Evolutionary conservation across 1,140 invertebrate genomes (phyloP).

Genomic region (Aphaenogaster floridana): DNA sequence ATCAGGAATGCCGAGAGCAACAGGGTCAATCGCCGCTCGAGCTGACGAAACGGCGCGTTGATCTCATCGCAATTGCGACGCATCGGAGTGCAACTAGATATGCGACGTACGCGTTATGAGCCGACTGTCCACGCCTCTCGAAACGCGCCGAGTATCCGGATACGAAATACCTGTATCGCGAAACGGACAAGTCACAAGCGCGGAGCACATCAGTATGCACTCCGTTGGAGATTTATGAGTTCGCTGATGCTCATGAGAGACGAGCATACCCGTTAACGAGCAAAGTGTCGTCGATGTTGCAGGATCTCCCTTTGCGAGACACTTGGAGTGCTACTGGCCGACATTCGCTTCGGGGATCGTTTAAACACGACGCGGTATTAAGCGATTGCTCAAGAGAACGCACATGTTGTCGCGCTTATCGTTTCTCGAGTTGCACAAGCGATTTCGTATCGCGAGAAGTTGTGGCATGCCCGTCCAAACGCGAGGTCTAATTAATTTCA

Average conservation of each 20-base stretch:
- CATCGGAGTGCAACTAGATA: conserved; percentile 16
- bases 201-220: not conserved
- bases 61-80: conserved; percentile 28
- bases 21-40: conserved; percentile 28
- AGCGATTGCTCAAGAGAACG: conserved; percentile 2
- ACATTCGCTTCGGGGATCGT: conserved; percentile 1
- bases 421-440: conserved; percentile 7
- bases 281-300: conserved; percentile 40
- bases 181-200: conserved; percentile 13
- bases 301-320: not conserved
- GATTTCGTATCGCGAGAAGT: not conserved
- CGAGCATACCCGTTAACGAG: conserved; percentile 36
- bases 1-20: not conserved
- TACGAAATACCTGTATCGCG: conserved; percentile 9
- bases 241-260: conserved; percentile 27
- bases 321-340: not conserved
- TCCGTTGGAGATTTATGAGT: conserved; percentile 41
- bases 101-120: conserved; percentile 14
- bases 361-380: conserved; percentile 16
- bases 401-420: not conserved
- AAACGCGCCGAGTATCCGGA: not conserved
- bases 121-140: conserved; percentile 15
- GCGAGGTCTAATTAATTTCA: conserved; percentile 16
- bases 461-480: not conserved
- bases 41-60: conserved; percentile 32